Evolutionary conservation across 2,113 vertebrate species (phyloP), one percentile per base, ranked within the genome.

Genomic region (Hippocampus barbouri): DNA sequence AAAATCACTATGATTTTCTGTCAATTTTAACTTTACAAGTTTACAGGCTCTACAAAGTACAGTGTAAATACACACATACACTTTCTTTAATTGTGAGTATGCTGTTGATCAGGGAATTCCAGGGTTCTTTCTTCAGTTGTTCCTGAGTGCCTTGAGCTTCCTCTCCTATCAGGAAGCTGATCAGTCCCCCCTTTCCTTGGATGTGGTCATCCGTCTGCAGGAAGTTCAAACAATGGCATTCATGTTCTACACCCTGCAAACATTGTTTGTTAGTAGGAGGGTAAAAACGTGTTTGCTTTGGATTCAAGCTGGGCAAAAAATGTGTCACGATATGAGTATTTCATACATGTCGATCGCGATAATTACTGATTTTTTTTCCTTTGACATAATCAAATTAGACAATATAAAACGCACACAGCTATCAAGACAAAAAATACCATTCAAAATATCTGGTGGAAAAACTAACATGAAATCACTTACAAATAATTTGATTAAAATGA

Each of bases 181-280:
- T 74, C 82, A 71, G 45, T 76, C 67, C 74, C 73, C 4, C 73
- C 2, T 82, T 89, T 88, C 83, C 85, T 79, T 78, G 76, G 75
- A 25, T 66, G 59, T 79, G 75, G 77, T 87, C 89, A 81, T 87
- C 76, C 75, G 76, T 57, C 54, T 63, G 80, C 12, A 43, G 84
- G 83, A 88, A 86, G 74, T 71, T 78, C 75, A 78, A 86, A 91
- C 83, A 92, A 92, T 86, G 78, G 84, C 84, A 86, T 87, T 89
- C 79, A 84, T 64, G 68, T 43, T 63, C n/a, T 64, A 68, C 68
- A 63, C 69, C 68, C 76, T 73, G 66, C 78, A 83, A 89, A 73
- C 69, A 41, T 79, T 83, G 79, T 88, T 88, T 88, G 74, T 82
- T 79, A 64, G 72, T 72, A 41, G 66, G 30, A 21, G 30, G 73